A percentile compares a stretch with the other conserved stretches of the same genome.
phyloP scores from a whole-genome alignment of 2,113 vertebrate genomes.

The Thunnus maccoyii region DNA sequence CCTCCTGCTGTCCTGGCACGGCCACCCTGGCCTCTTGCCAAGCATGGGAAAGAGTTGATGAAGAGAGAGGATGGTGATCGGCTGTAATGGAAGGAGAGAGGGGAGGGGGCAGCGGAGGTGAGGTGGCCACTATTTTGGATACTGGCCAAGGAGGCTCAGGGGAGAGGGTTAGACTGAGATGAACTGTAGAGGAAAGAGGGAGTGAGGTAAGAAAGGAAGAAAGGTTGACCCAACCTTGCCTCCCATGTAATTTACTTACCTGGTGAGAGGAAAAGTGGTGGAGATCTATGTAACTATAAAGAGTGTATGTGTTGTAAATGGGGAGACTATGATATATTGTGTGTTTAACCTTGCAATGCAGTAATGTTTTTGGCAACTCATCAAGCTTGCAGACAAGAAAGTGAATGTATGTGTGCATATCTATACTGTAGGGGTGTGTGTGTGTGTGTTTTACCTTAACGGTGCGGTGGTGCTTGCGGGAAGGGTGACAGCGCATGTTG shows the following conservation, averaged over 20 bases:
- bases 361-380: neutral
- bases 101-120: conserved; percentile 19
- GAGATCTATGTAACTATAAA: neutral
- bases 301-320: conserved; percentile 22
- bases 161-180: conserved; percentile 20
- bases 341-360: neutral
- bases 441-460: conserved; percentile 90
- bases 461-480: conserved; percentile 93
- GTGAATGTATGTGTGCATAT: neutral
- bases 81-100: conserved; percentile 28
- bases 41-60: conserved; percentile 54
- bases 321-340: neutral
- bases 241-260: conserved; percentile 60
- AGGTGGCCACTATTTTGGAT: conserved; percentile 28
- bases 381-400: neutral
- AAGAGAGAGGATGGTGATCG: conserved; percentile 44
- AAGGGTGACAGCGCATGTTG: conserved; percentile 94
- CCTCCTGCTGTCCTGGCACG: conserved; percentile 38
- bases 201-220: conserved; percentile 5
- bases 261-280: conserved; percentile 21
- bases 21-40: conserved; percentile 29
- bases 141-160: conserved; percentile 11
- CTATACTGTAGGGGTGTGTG: neutral
- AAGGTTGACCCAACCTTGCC: conserved; percentile 12
- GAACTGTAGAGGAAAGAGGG: conserved; percentile 17